phyloP scores from a whole-genome alignment of 30 jellyfish, hydroid and myxozoan species.

The Chironex yamaguchii region DNA sequence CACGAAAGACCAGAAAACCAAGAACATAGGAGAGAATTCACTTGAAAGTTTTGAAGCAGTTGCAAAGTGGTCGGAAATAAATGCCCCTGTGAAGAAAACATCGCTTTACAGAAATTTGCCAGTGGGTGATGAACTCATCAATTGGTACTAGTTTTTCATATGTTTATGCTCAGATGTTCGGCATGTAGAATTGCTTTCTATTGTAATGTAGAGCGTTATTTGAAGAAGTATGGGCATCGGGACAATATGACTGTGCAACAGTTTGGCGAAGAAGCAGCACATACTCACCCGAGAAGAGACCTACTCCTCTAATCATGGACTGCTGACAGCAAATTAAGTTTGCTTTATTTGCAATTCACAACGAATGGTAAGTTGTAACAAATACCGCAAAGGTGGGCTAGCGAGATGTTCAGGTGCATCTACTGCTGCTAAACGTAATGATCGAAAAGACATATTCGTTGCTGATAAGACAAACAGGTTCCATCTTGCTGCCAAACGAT shows the following conservation, averaged over 20 bases:
- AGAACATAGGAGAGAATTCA: background rate
- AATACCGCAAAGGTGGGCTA: conserved; percentile 29
- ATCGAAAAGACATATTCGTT: conserved; percentile 12
- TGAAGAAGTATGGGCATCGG: background rate
- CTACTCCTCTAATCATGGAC: background rate
- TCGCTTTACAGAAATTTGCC: conserved; percentile 9
- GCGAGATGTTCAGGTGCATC: conserved; percentile 12
- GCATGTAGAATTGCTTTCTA: no score
- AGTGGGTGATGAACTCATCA: background rate
- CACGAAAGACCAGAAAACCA: conserved; percentile 13
- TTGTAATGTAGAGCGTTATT: no score
- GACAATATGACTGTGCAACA: no score
- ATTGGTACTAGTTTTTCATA: background rate
- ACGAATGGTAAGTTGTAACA: background rate
- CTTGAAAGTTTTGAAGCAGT: conserved; percentile 17
- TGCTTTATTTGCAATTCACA: conserved; percentile 27
- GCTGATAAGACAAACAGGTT: conserved; percentile 7
- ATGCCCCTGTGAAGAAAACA: background rate
- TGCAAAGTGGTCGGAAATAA: background rate
- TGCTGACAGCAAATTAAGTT: background rate
- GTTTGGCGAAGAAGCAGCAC: no score
- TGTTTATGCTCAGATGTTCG: no score
- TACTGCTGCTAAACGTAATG: background rate
- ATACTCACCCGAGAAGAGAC: conserved; percentile 1
- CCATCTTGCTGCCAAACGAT: conserved; percentile 47